Evolutionary conservation across 1,140 invertebrate genomes (phyloP), one percentile per base, ranked within the genome.

Genomic region (Dufourea novaeangliae): DNA sequence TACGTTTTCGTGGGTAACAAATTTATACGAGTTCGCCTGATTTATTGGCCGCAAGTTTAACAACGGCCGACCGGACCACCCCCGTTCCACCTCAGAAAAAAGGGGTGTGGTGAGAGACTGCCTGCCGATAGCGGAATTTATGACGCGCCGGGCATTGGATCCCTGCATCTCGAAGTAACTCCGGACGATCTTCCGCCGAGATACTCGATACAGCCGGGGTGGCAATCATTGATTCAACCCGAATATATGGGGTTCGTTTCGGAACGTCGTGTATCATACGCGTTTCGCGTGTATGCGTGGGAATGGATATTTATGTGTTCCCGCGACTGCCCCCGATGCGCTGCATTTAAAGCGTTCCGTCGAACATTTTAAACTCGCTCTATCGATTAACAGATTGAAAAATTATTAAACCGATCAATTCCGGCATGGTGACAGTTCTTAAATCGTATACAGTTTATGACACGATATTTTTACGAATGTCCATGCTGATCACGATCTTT

Each of bases 21-120:
- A 90, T 89, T 90, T 90, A 90, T 89, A 89, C 85, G 89, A 88
- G 89, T 89, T 88, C 82, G 82, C 86, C 81, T 89, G 88, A 90
- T 88, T 87, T 87, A 88, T 90, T 80, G 88, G 80, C 85, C 87
- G 82, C 88, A 88, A 89, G 88, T 90, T 90, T 89, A 90, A 90
- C 88, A 89, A 88, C 85, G 85, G 83, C 86, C 69, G 63, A 83
- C 75, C 87, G 85, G 87, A 83, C 86, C 72, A 74, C 79, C 66
- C 50, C 69, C 62, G 44, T 54, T 44, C 54, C 54, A 34, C 27
- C 56, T 41, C 64, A 50, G 64, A 80, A 84, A 82, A n/a, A 84
- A 80, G 75, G 82, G 70, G 68, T 61, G 78, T 80, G 72, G 61
- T 78, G 74, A 79, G 79, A 79, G 84, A 80, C 83, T 74, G 83